These are phyloP conservation scores for Scaptomyza flava DNA, from an alignment of 2,888 invertebrate species.

Conservation along the genomic window DNA sequence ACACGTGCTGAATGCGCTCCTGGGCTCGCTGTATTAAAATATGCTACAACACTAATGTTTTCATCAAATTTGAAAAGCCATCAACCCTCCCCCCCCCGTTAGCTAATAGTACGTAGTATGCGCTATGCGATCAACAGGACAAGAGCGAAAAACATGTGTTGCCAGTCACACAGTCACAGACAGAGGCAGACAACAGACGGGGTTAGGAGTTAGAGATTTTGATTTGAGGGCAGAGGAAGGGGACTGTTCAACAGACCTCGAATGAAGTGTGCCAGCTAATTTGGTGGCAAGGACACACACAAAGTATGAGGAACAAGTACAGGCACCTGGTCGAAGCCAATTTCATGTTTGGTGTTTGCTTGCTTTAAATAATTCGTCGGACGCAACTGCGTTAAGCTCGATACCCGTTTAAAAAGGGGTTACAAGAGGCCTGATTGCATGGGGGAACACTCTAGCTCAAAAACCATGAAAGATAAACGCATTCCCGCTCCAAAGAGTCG, in stretches of 20 bases:
- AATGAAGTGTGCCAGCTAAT: constrained; percentile 36
- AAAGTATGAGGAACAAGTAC: neutral
- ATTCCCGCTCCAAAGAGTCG: no score
- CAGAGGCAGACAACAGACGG: constrained; percentile 4
- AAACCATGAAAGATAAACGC: no score
- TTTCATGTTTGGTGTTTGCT: constrained; percentile 81
- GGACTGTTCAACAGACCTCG: constrained; percentile 14
- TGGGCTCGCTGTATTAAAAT: constrained; percentile 53
- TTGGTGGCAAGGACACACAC: constrained; percentile 10
- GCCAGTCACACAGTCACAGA: constrained; percentile 81
- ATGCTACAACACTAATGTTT: constrained; percentile 74
- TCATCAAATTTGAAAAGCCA: constrained; percentile 55
- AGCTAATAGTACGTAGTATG: constrained; percentile 23
- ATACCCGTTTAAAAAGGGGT: no score
- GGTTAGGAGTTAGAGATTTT: constrained; percentile 10
- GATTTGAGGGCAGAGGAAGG: neutral
- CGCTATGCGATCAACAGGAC: constrained; percentile 80
- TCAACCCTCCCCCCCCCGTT: constrained; percentile 34
- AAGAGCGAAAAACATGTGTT: constrained; percentile 83
- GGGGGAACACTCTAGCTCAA: no score
- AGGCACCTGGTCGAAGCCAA: constrained; percentile 49
- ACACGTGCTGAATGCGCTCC: constrained; percentile 40
- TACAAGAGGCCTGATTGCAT: no score
- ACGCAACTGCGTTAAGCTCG: no score
- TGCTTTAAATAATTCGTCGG: constrained; percentile 65